A percentile compares a stretch with the other conserved stretches of the same genome.
phyloP scores from a whole-genome alignment of 2,888 invertebrate species.

The Drepanosiphum platanoidis region DNA sequence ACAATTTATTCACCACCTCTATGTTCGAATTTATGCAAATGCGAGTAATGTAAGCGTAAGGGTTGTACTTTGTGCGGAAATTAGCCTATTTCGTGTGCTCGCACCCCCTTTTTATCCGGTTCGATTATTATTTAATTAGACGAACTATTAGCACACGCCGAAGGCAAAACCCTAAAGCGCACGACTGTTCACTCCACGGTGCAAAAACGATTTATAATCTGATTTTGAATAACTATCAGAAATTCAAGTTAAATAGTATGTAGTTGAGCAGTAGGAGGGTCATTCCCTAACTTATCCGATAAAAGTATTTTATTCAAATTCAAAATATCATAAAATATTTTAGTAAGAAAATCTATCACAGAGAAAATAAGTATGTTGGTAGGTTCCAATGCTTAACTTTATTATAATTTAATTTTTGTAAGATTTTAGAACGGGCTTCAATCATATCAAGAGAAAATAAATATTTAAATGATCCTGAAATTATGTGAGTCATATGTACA shows the following conservation, averaged over 20 bases:
- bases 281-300: background rate
- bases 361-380: too few species aligned
- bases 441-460: too few species aligned
- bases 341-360: too few species aligned
- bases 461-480: too few species aligned
- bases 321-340: too few species aligned
- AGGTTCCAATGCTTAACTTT: too few species aligned
- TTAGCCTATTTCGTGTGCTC: constrained; percentile 9
- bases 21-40: background rate
- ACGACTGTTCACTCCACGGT: background rate
- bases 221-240: background rate
- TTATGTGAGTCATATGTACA: too few species aligned
- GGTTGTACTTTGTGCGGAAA: constrained; percentile 27
- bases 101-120: constrained; percentile 22
- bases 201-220: constrained; percentile 47
- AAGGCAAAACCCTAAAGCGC: background rate
- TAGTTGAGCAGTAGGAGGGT: background rate
- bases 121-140: constrained; percentile 37
- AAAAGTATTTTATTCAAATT: background rate
- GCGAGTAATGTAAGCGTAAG: background rate
- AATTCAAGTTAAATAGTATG: background rate
- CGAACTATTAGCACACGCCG: constrained; percentile 5
- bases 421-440: too few species aligned
- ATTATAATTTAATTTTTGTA: too few species aligned
- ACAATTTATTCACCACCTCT: constrained; percentile 8